Percentiles rank a stretch among this genome's conserved stretches.
These are phyloP conservation scores for Odontesthes bonariensis DNA, from an alignment of 2,113 vertebrate species.

Conservation along the genomic window DNA sequence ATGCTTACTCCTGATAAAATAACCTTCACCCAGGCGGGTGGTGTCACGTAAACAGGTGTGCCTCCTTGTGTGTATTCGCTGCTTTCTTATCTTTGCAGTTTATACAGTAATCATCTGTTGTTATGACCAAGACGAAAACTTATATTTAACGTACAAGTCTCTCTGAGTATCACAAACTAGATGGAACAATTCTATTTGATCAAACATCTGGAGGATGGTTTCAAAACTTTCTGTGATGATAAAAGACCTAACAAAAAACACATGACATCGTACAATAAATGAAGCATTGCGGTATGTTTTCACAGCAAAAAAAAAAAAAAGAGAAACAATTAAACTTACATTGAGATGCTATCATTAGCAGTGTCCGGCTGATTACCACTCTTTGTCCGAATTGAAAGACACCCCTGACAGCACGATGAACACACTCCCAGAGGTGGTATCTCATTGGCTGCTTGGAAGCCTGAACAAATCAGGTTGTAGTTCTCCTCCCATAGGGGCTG, in stretches of 20 bases:
- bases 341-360: conserved; percentile 2
- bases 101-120: neutral
- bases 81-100: neutral
- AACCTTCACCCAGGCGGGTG: neutral
- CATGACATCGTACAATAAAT: neutral
- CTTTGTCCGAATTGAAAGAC: neutral
- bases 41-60: neutral
- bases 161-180: too few species aligned
- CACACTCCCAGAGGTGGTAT: neutral
- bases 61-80: neutral
- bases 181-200: neutral
- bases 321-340: conserved; percentile 34
- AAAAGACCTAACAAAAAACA: neutral
- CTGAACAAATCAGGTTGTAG: neutral
- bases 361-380: neutral
- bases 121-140: neutral
- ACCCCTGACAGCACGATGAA: neutral
- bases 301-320: neutral
- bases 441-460: conserved; percentile 32
- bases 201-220: neutral
- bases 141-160: neutral
- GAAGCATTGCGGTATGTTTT: neutral
- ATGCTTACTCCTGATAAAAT: neutral
- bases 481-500: conserved; percentile 39
- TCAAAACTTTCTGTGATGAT: neutral